These are phyloP conservation scores for Nesoenas mayeri DNA, from an alignment of 2,113 vertebrate species.

Conservation along the genomic window DNA sequence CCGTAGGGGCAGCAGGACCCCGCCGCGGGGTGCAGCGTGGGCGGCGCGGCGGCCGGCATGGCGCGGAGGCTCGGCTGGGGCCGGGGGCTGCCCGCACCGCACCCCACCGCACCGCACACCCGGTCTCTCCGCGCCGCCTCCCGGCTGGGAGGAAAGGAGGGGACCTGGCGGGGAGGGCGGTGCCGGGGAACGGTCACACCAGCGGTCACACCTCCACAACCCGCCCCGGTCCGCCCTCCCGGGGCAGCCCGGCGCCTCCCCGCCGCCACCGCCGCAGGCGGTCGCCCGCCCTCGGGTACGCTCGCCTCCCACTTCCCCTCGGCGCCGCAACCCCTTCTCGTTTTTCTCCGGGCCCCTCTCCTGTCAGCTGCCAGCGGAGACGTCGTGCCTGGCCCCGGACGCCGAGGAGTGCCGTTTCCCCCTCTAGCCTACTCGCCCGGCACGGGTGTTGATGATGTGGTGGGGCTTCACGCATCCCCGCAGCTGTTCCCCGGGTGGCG, in stretches of 20 bases:
- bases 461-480: accelerated
- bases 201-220: neutral
- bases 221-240: neutral
- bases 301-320: neutral
- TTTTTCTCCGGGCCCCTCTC: accelerated
- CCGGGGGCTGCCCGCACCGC: neutral
- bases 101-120: neutral
- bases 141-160: neutral
- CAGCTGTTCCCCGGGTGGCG: accelerated
- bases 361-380: accelerated
- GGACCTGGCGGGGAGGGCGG: neutral
- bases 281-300: accelerated
- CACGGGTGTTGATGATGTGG: accelerated
- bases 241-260: neutral
- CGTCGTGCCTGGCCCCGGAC: neutral
- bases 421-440: neutral
- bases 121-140: neutral
- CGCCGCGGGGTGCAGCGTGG: neutral
- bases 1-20: constrained; percentile 9
- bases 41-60: constrained; percentile 57
- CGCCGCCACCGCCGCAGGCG: neutral
- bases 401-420: neutral
- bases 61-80: neutral
- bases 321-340: neutral
- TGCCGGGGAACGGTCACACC: neutral